Conservation (phyloP, 2,888 invertebrate genomes). For the Panorpa germanica region DNA sequence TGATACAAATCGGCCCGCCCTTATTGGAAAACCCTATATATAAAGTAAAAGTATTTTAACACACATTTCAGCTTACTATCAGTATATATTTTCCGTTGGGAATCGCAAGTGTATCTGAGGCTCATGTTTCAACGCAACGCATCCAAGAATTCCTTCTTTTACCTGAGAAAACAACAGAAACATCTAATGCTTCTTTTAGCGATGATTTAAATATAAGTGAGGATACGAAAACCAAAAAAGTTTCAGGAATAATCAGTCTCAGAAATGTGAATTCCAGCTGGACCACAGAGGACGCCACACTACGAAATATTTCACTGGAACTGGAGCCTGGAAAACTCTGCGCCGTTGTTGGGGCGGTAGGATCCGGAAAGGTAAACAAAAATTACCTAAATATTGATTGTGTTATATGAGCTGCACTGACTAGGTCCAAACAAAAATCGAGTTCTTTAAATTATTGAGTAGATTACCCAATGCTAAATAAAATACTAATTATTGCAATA, state of each 20-base stretch:
- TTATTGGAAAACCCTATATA: too few species aligned
- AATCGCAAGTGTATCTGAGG: constrained; percentile 32
- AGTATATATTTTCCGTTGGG: too few species aligned
- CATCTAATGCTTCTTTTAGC: constrained; percentile 17
- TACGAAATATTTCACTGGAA: constrained; percentile 27
- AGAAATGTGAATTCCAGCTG: constrained; percentile 27
- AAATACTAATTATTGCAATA: too few species aligned
- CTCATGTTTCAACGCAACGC: constrained; percentile 33
- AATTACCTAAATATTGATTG: not conserved
- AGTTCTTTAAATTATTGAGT: too few species aligned
- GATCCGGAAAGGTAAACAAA: constrained; percentile 48
- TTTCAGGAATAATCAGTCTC: too few species aligned
- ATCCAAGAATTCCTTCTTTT: constrained; percentile 32
- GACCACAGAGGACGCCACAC: constrained; percentile 29
- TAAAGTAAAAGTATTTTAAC: too few species aligned
- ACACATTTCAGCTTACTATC: too few species aligned
- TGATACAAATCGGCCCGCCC: too few species aligned
- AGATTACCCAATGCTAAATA: too few species aligned
- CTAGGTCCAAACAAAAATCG: too few species aligned
- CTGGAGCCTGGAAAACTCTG: constrained; percentile 42
- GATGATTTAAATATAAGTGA: constrained; percentile 15
- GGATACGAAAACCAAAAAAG: constrained; percentile 17
- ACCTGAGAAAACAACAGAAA: constrained; percentile 23
- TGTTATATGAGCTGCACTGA: too few species aligned
- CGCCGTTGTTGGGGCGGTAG: constrained; percentile 76